phyloP scores from a whole-genome alignment of 2,888 invertebrate species.

The Smittia sp. region DNA sequence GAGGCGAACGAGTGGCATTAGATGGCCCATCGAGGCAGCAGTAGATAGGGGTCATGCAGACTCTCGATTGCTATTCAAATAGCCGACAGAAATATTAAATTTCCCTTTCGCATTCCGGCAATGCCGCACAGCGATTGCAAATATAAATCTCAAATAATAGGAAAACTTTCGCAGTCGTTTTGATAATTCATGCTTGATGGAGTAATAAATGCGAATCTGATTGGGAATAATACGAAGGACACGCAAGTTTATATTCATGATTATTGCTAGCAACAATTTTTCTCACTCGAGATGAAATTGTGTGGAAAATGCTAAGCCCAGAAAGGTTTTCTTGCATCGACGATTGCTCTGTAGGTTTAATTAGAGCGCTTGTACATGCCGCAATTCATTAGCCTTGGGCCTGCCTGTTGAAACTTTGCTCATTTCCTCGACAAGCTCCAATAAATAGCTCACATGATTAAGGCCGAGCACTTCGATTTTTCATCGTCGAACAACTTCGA shows the following conservation, averaged over 20 bases:
- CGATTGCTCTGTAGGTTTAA: neutral
- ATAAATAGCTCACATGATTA: constrained; percentile 2
- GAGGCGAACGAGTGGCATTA: constrained; percentile 9
- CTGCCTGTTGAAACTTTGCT: too few relatives aligned
- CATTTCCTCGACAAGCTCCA: neutral
- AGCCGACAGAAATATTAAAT: constrained; percentile 28
- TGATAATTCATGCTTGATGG: constrained; percentile 38
- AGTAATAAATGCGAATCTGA: constrained; percentile 36
- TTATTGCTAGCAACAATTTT: constrained; percentile 13
- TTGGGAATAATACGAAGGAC: constrained; percentile 14
- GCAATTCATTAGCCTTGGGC: neutral
- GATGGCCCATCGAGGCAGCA: neutral
- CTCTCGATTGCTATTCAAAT: constrained; percentile 21
- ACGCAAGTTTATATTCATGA: constrained; percentile 22
- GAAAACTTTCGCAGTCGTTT: neutral
- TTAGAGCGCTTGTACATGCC: neutral
- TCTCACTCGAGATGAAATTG: constrained; percentile 11
- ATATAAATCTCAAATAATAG: constrained; percentile 15
- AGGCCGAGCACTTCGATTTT: neutral
- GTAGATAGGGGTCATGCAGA: constrained; percentile 12
- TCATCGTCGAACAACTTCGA: neutral
- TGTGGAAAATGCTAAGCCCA: constrained; percentile 20
- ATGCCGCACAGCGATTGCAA: constrained; percentile 5
- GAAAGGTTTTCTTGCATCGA: neutral
- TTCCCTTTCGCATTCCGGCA: constrained; percentile 22